Conservation (phyloP, 2,888 invertebrate genomes). For the Amphipyra berbera region DNA sequence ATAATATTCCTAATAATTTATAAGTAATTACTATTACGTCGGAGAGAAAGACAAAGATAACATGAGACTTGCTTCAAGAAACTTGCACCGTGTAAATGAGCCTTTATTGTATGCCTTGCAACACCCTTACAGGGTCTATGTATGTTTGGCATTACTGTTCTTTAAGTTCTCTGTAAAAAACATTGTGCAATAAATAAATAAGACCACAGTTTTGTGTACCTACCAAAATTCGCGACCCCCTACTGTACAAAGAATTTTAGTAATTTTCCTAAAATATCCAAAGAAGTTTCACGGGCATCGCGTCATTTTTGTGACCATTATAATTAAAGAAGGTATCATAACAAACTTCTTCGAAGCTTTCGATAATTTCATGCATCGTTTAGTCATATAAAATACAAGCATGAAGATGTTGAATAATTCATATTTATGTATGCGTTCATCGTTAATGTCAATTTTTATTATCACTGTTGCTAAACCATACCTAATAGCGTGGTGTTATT, state of each 20-base stretch:
- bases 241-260: neutral
- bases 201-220: no score
- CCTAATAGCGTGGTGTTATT: conserved; percentile 63
- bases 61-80: no score
- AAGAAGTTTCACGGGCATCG: conserved; percentile 19
- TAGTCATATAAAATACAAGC: conserved; percentile 63
- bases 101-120: no score
- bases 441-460: conserved; percentile 70
- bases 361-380: conserved; percentile 70
- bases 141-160: no score
- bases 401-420: conserved; percentile 66
- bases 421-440: conserved; percentile 64
- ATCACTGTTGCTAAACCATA: conserved; percentile 67
- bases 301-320: conserved; percentile 36
- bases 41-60: no score
- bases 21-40: no score
- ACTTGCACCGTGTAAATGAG: no score
- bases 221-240: neutral
- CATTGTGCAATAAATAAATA: no score
- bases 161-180: no score
- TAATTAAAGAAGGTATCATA: conserved; percentile 48
- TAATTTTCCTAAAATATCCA: neutral
- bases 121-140: no score
- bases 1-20: no score
- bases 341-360: conserved; percentile 58